Evolutionary conservation across 2,888 invertebrate genomes (phyloP).

Genomic region (Agonopterix heracliana): DNA sequence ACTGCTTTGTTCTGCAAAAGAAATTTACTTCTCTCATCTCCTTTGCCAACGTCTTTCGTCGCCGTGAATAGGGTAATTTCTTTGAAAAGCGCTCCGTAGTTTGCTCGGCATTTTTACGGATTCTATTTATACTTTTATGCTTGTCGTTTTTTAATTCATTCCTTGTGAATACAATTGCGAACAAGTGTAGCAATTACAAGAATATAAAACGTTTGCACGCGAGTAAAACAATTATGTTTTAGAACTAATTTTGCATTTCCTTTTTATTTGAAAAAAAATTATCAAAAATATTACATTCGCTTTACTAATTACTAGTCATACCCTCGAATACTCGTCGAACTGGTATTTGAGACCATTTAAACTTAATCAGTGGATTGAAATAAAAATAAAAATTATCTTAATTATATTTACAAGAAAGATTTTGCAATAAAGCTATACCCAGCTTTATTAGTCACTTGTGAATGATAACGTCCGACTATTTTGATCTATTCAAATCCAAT

Average conservation of each 20-base stretch:
- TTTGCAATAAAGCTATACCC: too few species aligned
- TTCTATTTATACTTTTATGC: constrained; percentile 29
- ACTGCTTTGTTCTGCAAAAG: constrained; percentile 68
- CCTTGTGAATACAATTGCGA: constrained; percentile 16
- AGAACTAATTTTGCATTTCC: not conserved
- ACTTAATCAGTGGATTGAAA: too few species aligned
- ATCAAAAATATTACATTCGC: too few species aligned
- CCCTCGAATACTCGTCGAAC: too few species aligned
- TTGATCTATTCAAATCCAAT: constrained; percentile 63
- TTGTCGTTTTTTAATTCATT: constrained; percentile 29
- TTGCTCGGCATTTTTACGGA: constrained; percentile 30
- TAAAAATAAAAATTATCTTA: too few species aligned
- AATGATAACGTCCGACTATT: constrained; percentile 40
- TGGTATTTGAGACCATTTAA: too few species aligned
- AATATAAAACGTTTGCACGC: constrained; percentile 4
- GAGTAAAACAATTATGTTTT: not conserved
- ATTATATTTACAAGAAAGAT: too few species aligned
- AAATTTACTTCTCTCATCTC: constrained; percentile 57
- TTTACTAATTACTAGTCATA: too few species aligned
- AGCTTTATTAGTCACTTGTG: too few species aligned
- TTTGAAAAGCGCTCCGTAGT: constrained; percentile 46
- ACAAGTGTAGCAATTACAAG: constrained; percentile 11
- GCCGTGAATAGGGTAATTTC: constrained; percentile 55
- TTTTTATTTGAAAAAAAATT: not conserved
- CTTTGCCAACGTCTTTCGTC: constrained; percentile 50